Evolutionary conservation across 2,888 invertebrate species (phyloP), one percentile per base, ranked within the genome.

Genomic region (Dendrolimus houi): DNA sequence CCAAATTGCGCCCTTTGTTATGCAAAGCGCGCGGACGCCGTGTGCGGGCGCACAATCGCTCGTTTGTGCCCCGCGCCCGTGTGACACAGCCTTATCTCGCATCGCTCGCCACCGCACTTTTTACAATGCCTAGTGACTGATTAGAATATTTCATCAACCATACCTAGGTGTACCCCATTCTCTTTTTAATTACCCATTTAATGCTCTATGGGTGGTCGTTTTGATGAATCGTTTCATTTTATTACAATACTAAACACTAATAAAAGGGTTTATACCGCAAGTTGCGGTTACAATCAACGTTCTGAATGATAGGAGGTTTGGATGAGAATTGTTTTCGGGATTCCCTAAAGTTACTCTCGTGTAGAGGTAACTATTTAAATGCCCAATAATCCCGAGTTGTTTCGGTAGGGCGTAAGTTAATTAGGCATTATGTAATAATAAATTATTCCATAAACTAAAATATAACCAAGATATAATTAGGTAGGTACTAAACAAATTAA

Each of bases 1-100:
- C 88, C 88, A 88, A 90, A 90, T 88, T 90, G 87, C 87, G 78
- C 78, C 81, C 85, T 89, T 90, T 90, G 88, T 90, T 86, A 89
- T 88, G 89, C 89, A 88, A 88, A 89, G 87, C 84, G 87, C 83
- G 85, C 79, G 75, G 72, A 80, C 88, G 82, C 88, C 81, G 88
- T 90, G 89, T 90, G 89, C 88, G 89, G 89, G 77, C 85, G 64
- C 72, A 77, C 83, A 78, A 79, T 78, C 84, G 83, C 74, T 80
- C 80, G 83, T 82, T 81, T 82, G 76, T 78, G 83, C 74, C 75
- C 74, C 71, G 72, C 74, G 71, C 76, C 78, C 77, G 83, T 82
- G 85, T 83, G 82, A 84, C 85, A 77, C 77, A 65, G 74, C 72
- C 75, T 85, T 89, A 89, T 89, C 88, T 79, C 69, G 60, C 83